Evolutionary conservation across 2,797 vertebrate species (phyloP), one percentile per base, ranked within the genome.

Genomic region (Notoglanidium macrostoma): DNA sequence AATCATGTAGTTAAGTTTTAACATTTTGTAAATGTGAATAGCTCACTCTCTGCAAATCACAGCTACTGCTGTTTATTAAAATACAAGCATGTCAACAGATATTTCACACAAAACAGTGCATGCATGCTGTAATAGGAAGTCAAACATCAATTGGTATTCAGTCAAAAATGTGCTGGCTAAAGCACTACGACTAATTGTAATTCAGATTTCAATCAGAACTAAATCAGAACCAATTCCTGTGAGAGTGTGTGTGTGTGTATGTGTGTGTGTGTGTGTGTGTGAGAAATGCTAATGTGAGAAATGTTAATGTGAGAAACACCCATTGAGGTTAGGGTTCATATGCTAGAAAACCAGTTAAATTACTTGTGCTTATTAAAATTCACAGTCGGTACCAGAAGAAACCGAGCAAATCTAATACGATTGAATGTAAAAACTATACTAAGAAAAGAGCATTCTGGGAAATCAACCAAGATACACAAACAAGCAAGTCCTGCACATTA

Each of bases 271-370:
- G 74, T 54, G 9, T 29, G 49, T 77, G 74, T 54, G n/a, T 32
- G 49, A 79, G 77, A 79, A 79, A 79, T 79, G 55, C 32, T 79
- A 79, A 79, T 40, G 21, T 26, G 54, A 78, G 49, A 44, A 73
- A 40, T 32, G 29, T 8, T 67, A 73, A 46, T 73, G 11, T 23
- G 72, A 77, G n/a, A 77, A 77, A 40, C 55, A 80, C 32, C 19
- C 32, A 11, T 57, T 57, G 76, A 57, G 54, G 54, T 79, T 79
- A 35, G 54, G 77, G 29, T 79, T 51, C 29, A 9, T 21, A 76
- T 29, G n/a, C 29, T 54, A 78, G 76, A 79, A 59, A 79, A 23
- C 10, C 54, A 59, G 77, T 23, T 40, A 21, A 23, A 35, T 63
- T 44, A 44, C 35, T 80, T 26, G 9, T 7, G 78, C 78, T 80